These are phyloP conservation scores for Ruditapes philippinarum DNA, from an alignment of 1,140 invertebrate genomes.

Conservation along the genomic window DNA sequence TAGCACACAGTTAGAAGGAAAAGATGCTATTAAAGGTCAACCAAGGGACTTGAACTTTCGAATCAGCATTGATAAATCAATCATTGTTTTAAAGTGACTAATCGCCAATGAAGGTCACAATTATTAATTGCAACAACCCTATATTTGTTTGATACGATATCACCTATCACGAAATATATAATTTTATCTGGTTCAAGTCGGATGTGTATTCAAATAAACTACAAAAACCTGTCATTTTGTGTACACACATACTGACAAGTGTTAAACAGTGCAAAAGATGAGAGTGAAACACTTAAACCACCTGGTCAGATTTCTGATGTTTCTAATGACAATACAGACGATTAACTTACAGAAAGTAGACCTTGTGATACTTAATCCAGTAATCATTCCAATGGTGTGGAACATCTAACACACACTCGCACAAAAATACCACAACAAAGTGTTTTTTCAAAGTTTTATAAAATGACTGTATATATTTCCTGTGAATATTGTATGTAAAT, in stretches of 20 bases:
- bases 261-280: not conserved
- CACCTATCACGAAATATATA: not conserved
- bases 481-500: slow-evolving; percentile 1
- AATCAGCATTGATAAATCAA: not conserved
- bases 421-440: not conserved
- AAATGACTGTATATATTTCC: slow-evolving; percentile 1
- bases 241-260: not conserved
- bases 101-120: not conserved
- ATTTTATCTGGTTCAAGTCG: not conserved
- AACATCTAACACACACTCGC: not conserved
- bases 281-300: not conserved
- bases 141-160: not conserved
- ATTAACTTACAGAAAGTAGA: not conserved
- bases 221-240: not conserved
- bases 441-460: not conserved
- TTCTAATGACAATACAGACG: not conserved
- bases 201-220: not conserved
- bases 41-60: not conserved
- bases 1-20: no score
- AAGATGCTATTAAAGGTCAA: no score
- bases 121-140: not conserved
- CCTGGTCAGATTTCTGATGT: not conserved
- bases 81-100: not conserved
- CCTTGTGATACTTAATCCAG: not conserved
- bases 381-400: not conserved